Base-by-base conservation (phyloP, 1,140 invertebrate species). In the Calliphora vicina region DNA sequence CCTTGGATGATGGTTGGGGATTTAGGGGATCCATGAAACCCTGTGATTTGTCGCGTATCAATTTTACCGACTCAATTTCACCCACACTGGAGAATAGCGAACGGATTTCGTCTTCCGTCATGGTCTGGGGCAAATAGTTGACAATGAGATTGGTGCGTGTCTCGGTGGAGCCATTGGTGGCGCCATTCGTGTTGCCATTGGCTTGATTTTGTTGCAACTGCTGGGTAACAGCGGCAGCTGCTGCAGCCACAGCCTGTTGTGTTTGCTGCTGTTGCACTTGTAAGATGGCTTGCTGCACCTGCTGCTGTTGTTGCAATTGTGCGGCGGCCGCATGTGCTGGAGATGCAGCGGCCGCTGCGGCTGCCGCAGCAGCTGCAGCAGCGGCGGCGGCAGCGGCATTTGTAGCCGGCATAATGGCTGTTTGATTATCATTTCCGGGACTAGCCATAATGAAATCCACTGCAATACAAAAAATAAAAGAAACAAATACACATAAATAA, bases 111-210 rank as follows among this genome's bases (percentile, higher is more conserved):
- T 97, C 96, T 90, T 97, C 96, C 20, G 95, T 96, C 97, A 97
- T 97, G 25, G 95, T 96, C 92, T 97, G 97, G 72, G 97, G 97
- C 86, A 97, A 92, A 92, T 97, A 97, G 91, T 97, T 97, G 73
- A 97, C 96, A 88, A 97, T 97, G 80, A 97, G 92, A 92, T 97
- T 97, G 83, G 95, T 95, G 84, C 89, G 87, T 13, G 89, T 90
- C 84, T 90, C 89, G 67, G 84, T 85, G 83, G 86, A 86, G 27
- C 89, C 89, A 84, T 90, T 90, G 85, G 86, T 90, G 67, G 86
- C 13, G 73, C 85, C 87, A 72, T 88, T 89, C 73, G 88, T 86
- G 81, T 87, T 80, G 23, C 76, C 73, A 43, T 74, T 76, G 20
- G 25, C n/a, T 17, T 23, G 50, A 35, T 88, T 86, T 71, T 89